Base-by-base conservation (phyloP, 1,140 invertebrate species). In the Lepidostoma basale region DNA sequence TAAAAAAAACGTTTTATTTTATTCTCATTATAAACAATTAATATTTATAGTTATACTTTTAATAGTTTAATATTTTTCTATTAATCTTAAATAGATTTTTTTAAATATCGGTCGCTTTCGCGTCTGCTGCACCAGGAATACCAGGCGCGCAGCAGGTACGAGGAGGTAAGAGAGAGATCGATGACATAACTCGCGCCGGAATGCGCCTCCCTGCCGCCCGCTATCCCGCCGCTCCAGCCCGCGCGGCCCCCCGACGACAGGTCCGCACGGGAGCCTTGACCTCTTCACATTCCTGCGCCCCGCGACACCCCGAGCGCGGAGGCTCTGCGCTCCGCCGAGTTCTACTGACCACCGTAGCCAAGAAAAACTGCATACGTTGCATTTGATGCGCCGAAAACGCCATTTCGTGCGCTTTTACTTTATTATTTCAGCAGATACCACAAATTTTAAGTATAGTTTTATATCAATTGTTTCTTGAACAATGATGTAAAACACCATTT, bases 171-270 rank as follows among this genome's bases (percentile, higher is more conserved):
- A 47, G 62, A 42, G 59, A 54, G 60, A 42, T 49, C 69, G 62
- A 67, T 68, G 66, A 68, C 70, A 68, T 68, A 72, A 68, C 62
- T 67, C 70, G 49, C 56, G 45, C 47, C 52, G 70, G 70, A 72
- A 72, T 72, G 70, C 63, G 70, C 30, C 40, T 33, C 42, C 62
- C 60, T n/a, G n/a, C 54, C 54, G 22, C 10, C 54, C 54, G 62
- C 63, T 10, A 18, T 22, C 52, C 52, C 52, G 33, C 25, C 62
- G 28, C 33, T 65, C 47, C 45, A 44, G 33, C 26, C 62, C 6
- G 30, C 30, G 3, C 18, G 18, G 54, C 33, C 54, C 54, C 20
- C 33, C 22, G 30, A 59, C 33, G 33, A 26, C 33, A 20, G 39
- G 28, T 30, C 33, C 52, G 45, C 25, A 28, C 42, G 33, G 42